Conservation (phyloP, 2,113 vertebrate species). For the Laterallus jamaicensis region DNA sequence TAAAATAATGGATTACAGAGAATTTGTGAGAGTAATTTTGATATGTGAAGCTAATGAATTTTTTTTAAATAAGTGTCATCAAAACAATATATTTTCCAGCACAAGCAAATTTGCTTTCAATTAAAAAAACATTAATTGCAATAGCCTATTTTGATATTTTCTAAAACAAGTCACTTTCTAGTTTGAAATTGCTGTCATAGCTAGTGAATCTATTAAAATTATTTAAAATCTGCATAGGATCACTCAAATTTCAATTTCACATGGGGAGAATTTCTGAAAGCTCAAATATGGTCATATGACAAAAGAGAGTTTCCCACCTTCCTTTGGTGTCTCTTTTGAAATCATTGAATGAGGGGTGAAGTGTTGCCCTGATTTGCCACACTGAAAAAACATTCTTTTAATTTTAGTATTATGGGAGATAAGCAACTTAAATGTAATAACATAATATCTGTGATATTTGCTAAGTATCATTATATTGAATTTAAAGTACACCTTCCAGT, state of each 20-base stretch:
- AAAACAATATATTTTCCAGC: not conserved
- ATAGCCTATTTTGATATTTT: not conserved
- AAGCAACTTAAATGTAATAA: not conserved
- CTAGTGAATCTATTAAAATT: not conserved
- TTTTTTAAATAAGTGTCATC: not conserved
- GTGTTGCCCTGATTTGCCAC: not conserved
- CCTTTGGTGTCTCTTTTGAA: not conserved
- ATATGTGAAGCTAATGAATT: not conserved
- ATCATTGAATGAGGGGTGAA: not conserved
- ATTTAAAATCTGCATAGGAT: not conserved
- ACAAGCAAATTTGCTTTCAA: not conserved
- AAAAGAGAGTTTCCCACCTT: not conserved
- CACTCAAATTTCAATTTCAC: not conserved
- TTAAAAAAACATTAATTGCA: not conserved
- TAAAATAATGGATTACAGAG: not conserved
- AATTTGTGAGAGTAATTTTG: not conserved
- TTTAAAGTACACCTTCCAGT: not conserved
- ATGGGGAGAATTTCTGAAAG: not conserved
- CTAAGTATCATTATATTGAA: not conserved
- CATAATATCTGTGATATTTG: rapidly evolving
- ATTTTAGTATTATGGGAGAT: not conserved
- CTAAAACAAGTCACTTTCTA: not conserved
- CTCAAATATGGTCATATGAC: not conserved
- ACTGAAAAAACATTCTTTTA: not conserved
- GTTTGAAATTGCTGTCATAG: not conserved